These are phyloP conservation scores for Drosophila robusta DNA, from an alignment of 2,888 invertebrate species.

Conservation along the genomic window DNA sequence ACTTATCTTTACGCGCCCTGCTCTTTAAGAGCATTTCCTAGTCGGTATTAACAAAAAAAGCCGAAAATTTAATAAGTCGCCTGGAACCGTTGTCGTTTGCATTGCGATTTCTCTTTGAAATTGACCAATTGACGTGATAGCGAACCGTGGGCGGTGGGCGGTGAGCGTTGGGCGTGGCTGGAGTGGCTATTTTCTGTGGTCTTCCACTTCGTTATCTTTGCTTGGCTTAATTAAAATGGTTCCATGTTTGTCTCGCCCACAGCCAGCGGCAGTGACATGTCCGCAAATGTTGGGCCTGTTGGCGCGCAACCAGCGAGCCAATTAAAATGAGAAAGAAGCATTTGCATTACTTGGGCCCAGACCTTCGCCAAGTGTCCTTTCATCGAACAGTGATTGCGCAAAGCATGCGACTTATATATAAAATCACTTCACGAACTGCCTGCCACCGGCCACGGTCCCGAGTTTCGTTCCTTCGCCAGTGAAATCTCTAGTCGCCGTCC, in stretches of 20 bases:
- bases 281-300: conserved; percentile 6
- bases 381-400: conserved; percentile 26
- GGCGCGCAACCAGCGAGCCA: conserved; percentile 36
- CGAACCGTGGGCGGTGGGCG: not conserved
- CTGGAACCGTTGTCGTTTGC: conserved; percentile 16
- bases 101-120: conserved; percentile 18
- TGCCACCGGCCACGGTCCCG: not conserved
- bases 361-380: conserved; percentile 16
- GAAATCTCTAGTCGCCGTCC: conserved; percentile 11
- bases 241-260: conserved; percentile 26
- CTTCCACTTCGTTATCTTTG: conserved; percentile 16
- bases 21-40: conserved; percentile 3
- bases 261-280: conserved; percentile 6
- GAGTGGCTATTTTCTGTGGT: not conserved
- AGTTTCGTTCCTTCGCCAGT: conserved; percentile 10
- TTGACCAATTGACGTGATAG: conserved; percentile 13
- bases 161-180: conserved; percentile 12
- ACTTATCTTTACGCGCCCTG: too few relatives aligned
- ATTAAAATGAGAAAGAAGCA: conserved; percentile 55
- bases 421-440: conserved; percentile 36
- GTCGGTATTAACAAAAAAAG: conserved; percentile 2
- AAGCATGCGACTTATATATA: conserved; percentile 7
- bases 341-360: conserved; percentile 17
- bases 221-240: conserved; percentile 45
- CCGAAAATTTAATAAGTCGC: conserved; percentile 26